A percentile compares a stretch with the other conserved stretches of the same genome.
phyloP scores from a whole-genome alignment of 2,888 invertebrate species.

The Spilosoma lubricipeda region DNA sequence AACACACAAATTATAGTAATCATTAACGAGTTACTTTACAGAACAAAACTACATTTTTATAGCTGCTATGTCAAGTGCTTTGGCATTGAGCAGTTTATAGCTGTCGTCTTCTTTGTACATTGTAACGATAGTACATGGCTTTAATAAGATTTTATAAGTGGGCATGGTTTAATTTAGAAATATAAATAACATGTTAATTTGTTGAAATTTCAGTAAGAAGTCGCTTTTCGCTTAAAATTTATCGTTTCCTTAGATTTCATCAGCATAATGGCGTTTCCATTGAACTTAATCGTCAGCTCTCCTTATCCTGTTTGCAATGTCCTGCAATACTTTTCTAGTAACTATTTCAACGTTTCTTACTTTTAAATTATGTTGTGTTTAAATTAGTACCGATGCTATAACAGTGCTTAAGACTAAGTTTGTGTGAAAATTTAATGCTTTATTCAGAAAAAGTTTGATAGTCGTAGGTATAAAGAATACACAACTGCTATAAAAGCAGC shows the following conservation, averaged over 20 bases:
- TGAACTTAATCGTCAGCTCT: too few species aligned
- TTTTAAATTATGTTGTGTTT: too few species aligned
- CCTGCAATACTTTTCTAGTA: too few species aligned
- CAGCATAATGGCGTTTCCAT: not conserved
- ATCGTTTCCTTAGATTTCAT: not conserved
- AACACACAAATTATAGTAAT: conserved; percentile 10
- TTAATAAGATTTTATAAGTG: not conserved
- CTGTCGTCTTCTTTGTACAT: not conserved
- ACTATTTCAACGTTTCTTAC: too few species aligned
- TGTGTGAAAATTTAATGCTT: too few species aligned
- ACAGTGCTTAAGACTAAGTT: too few species aligned
- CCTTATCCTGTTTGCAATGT: too few species aligned
- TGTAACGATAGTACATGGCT: not conserved
- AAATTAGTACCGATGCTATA: too few species aligned
- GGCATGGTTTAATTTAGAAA: not conserved
- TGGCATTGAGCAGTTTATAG: conserved; percentile 11
- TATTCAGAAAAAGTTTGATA: too few species aligned
- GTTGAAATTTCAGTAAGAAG: not conserved
- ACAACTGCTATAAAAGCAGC: not conserved
- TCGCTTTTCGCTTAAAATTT: not conserved
- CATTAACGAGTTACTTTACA: conserved; percentile 15
- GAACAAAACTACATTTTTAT: conserved; percentile 7
- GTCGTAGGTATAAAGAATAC: not conserved
- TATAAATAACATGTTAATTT: not conserved
- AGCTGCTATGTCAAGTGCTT: conserved; percentile 8